Evolutionary conservation across 2,888 invertebrate species (phyloP), one percentile per base, ranked within the genome.

Genomic region (Drosophila fungiperda): DNA sequence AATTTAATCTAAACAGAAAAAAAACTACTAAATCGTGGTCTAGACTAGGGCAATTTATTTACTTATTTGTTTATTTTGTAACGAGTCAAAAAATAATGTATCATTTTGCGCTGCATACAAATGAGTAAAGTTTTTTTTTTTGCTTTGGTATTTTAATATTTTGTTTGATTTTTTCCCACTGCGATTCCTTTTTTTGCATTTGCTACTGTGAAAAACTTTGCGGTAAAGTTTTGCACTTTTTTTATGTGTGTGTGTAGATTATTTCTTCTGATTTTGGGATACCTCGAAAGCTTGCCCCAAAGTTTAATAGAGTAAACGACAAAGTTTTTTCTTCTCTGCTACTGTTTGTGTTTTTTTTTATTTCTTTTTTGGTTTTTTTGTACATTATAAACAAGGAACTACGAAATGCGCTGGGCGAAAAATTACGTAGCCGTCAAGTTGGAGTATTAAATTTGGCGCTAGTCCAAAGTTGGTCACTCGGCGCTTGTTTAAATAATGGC

Each of bases 231-330:
- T 17, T 26, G 3, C 26, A 6, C 23, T 36, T 36, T 32, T 53
- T 50, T 11, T n/a, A n/a, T 52, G 12, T 54, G 36, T 75, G 80
- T 75, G 80, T 89, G 76, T 87, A 84, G 89, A 23, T 87, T 89
- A 89, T 89, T 89, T 87, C 82, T 80, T 82, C 72, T 83, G 85
- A 83, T 87, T 88, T 86, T 91, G 38, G 23, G 90, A 80, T 80
- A 83, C 83, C 87, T 86, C 87, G 91, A 89, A 91, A 91, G 91
- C 91, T 91, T 80, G 45, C 74, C 80, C 7, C 40, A 91, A 91
- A 91, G 91, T 91, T 91, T 90, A 91, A 91, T 91, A 90, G 87
- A 91, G 91, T 91, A 91, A 91, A 91, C 85, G 86, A 82, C 82
- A 87, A 90, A 90, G 80, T 90, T 90, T 84, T 76, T 76, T 78